Percentiles rank a stretch among this genome's conserved stretches.
Evolutionary conservation across 2,888 invertebrate genomes (phyloP).

Genomic region (Crioceris asparagi): DNA sequence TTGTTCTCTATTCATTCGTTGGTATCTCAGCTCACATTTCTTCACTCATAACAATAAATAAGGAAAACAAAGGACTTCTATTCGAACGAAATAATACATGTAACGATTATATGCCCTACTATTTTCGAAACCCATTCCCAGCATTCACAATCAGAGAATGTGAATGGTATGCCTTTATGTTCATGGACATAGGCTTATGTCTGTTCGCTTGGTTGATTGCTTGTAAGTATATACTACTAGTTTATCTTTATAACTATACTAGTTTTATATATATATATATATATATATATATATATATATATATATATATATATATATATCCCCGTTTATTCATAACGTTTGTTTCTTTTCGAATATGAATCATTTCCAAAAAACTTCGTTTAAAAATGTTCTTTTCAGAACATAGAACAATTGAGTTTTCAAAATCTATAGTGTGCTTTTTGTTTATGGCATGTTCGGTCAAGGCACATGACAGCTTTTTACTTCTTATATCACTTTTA

Average conservation of each 20-base stretch:
- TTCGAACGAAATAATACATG: conserved; percentile 19
- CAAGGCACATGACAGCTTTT: too few species aligned
- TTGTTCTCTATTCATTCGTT: conserved; percentile 17
- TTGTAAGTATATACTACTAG: conserved; percentile 13
- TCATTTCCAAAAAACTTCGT: too few species aligned
- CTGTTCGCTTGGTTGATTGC: conserved; percentile 20
- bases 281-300: too few species aligned
- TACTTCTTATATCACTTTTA: too few species aligned
- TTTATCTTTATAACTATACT: conserved; percentile 2
- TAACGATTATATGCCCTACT: conserved; percentile 18
- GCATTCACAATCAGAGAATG: conserved; percentile 14
- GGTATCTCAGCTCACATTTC: conserved; percentile 21
- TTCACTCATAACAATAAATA: conserved; percentile 12
- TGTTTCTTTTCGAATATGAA: too few species aligned
- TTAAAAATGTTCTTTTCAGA: too few species aligned
- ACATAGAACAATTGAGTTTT: too few species aligned
- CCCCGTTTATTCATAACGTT: too few species aligned
- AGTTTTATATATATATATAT: too few species aligned
- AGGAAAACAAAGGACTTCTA: conserved; percentile 8
- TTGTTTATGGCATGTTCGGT: too few species aligned
- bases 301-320: too few species aligned
- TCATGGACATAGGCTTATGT: conserved; percentile 19
- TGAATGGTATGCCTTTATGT: conserved; percentile 14
- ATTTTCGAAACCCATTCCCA: conserved; percentile 18
- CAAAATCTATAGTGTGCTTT: too few species aligned